Percentiles rank a stretch among this genome's conserved stretches.
Conservation (phyloP, 2,888 invertebrate genomes). For the Eucera pruinosa region DNA sequence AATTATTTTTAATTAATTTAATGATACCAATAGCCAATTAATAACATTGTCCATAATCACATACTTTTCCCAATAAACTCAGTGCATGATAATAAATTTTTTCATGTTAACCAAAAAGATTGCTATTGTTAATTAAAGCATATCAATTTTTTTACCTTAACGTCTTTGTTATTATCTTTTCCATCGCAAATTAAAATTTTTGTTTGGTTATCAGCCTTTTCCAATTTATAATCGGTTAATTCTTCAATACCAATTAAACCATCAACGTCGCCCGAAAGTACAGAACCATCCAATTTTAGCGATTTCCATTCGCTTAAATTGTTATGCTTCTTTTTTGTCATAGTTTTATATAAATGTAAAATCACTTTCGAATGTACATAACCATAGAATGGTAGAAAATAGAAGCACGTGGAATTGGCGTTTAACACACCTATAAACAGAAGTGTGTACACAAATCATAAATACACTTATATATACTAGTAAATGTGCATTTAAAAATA, state of each 20-base stretch:
- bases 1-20: no score
- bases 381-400: conserved; percentile 16
- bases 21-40: no score
- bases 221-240: conserved; percentile 88
- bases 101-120: not conserved
- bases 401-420: conserved; percentile 2
- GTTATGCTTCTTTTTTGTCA: conserved; percentile 46
- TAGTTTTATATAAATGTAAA: conserved; percentile 16
- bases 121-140: not conserved
- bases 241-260: conserved; percentile 92
- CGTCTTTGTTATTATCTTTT: conserved; percentile 16
- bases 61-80: no score
- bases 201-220: conserved; percentile 47
- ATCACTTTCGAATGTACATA: conserved; percentile 3
- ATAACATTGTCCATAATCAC: no score
- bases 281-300: conserved; percentile 87
- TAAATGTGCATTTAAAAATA: not conserved
- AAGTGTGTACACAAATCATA: no score
- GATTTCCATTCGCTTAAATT: conserved; percentile 87
- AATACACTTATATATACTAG: not conserved
- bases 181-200: conserved; percentile 20
- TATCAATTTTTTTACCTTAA: conserved; percentile 27
- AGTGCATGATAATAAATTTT: not conserved
- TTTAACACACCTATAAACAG: not conserved
- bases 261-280: conserved; percentile 86